A percentile compares a stretch with the other conserved stretches of the same genome.
Conservation (phyloP, 1,140 invertebrate genomes). For the Vanessa atalanta region DNA sequence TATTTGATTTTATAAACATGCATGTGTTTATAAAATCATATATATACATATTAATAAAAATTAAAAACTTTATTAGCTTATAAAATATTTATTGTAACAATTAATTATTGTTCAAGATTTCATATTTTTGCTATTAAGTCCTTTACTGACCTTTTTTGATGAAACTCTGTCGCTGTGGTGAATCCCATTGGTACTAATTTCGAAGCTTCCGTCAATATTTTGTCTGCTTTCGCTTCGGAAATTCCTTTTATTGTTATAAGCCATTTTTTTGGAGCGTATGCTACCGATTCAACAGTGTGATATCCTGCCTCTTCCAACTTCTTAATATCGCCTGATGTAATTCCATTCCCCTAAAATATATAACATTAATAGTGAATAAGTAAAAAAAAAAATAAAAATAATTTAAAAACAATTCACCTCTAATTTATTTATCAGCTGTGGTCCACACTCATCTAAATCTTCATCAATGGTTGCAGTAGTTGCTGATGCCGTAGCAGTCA, state of each 20-base stretch:
- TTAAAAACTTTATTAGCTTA: too few relatives aligned
- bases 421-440: slow-evolving; percentile 82
- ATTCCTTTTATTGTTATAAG: slow-evolving; percentile 97
- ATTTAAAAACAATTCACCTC: slow-evolving; percentile 76
- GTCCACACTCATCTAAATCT: slow-evolving; percentile 83
- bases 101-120: too few relatives aligned
- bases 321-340: slow-evolving; percentile 94
- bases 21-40: too few relatives aligned
- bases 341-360: slow-evolving; percentile 87
- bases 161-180: slow-evolving; percentile 97
- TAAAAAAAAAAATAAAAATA: not conserved
- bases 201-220: slow-evolving; percentile 93
- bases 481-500: slow-evolving; percentile 73
- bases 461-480: slow-evolving; percentile 76
- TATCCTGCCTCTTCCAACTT: slow-evolving; percentile 96
- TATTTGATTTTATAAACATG: too few relatives aligned
- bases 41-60: too few relatives aligned
- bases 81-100: too few relatives aligned
- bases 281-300: slow-evolving; percentile 97
- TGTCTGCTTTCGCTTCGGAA: slow-evolving; percentile 98
- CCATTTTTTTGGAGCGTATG: slow-evolving; percentile 96
- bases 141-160: slow-evolving; percentile 87
- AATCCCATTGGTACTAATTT: slow-evolving; percentile 99
- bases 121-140: not conserved
- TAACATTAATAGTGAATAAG: not conserved